Base-by-base conservation (phyloP, 2,888 invertebrate species). In the Stenolophus ochropezus region DNA sequence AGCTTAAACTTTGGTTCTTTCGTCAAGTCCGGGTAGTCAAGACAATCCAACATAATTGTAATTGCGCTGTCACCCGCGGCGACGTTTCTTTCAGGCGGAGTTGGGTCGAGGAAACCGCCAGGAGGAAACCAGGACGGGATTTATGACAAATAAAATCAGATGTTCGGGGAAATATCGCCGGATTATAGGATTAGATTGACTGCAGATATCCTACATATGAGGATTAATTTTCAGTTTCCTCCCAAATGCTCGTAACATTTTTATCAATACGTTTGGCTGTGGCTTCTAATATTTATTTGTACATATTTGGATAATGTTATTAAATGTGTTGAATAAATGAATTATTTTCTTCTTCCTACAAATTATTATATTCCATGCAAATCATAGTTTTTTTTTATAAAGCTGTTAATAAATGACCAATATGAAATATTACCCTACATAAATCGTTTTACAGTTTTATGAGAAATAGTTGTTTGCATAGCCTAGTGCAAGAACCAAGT, bases 1-100 rank as follows among this genome's bases (percentile, higher is more conserved):
- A 78, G 58, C 78, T 25, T 78, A 79, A 79, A 79, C 79, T 79
- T 81, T 58, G 53, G 53, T 81, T 81, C 80, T 81, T 81, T 81
- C 80, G 73, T 58, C 80, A 81, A 81, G 73, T 80, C 42, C 56
- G 27, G 53, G 79, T 71, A 80, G 79, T 81, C 80, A 81, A 81
- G 80, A 81, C 80, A 81, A 81, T 81, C 71, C 74, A 81, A 81
- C 80, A 81, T 81, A 73, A 81, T 81, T 81, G 74, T 81, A 81
- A 81, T 81, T 81, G 73, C 58, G 74, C 73, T 81, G 80, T 81
- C 80, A 81, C 80, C 80, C 73, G 23, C 18, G 65, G 80, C 80
- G 80, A 81, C 80, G 47, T 81, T 81, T 74, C 80, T 73, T 81
- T 81, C 74, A n/a, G 61, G 61, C 14, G 21, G 2, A 11, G 56